These are phyloP conservation scores for Gnathonemus longibarbis DNA, from an alignment of 2,113 vertebrate species.

Conservation along the genomic window DNA sequence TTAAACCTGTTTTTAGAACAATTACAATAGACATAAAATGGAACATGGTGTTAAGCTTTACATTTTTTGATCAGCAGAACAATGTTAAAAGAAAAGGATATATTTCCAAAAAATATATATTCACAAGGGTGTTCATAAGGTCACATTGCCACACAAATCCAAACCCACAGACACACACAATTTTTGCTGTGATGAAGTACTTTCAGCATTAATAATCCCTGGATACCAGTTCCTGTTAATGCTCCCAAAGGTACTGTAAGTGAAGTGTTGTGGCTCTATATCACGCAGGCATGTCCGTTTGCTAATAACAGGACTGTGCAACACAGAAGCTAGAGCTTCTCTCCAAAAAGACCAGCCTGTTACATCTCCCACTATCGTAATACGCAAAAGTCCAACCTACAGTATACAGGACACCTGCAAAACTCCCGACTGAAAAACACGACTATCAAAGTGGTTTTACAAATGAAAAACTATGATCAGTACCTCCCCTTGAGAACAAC, in stretches of 20 bases:
- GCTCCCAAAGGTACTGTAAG: slow-evolving; percentile 2
- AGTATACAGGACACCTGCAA: neutral
- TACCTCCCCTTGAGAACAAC: neutral
- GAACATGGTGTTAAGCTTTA: neutral
- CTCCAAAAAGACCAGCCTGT: neutral
- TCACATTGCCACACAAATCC: no score
- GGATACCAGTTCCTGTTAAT: slow-evolving; percentile 12
- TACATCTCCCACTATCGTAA: neutral
- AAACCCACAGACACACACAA: neutral
- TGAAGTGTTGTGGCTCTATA: neutral
- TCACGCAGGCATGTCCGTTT: neutral
- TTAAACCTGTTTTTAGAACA: neutral
- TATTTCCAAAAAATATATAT: neutral
- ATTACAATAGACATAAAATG: neutral
- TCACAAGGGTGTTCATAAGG: neutral
- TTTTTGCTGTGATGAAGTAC: neutral
- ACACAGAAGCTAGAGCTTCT: neutral
- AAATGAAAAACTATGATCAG: neutral
- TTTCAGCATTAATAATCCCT: neutral
- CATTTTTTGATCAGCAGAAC: neutral
- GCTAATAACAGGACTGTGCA: neutral
- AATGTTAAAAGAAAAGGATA: neutral
- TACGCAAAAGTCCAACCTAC: neutral
- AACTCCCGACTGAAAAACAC: neutral
- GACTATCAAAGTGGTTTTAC: neutral